Base-by-base conservation (phyloP, 64 coral and sea anemone genomes). In the Anthopleura sola region DNA sequence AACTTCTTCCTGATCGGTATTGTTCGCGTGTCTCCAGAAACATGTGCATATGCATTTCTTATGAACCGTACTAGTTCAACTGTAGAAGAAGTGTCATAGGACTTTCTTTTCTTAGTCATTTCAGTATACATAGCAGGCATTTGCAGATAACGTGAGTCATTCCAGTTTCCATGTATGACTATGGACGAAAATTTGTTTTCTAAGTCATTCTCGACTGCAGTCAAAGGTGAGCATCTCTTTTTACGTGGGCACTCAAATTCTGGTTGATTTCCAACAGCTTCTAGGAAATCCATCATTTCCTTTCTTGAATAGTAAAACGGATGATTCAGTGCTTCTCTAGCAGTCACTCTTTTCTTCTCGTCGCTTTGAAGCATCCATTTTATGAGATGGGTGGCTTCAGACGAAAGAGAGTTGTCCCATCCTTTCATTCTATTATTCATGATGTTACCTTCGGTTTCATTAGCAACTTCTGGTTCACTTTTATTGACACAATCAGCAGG, bases 41-140 rank as follows among this genome's bases (percentile, higher is more conserved):
- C 36, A 55, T 87, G 85, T 12, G 0, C 11, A 29, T 75, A 8
- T 6, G 85, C 24, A 51, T 86, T 86, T 86, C 85, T 2, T 50
- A 87, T 78, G 14, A 87, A 87, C 26, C 85, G 46, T 29, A 87
- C 85, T 0, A 87, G 71, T 6, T 87, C 69, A 34, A 87, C 85
- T 38, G 69, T n/a, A n/a, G n/a, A n/a, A n/a, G n/a, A n/a, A n/a
- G n/a, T n/a, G n/a, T n/a, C n/a, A n/a, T n/a, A n/a, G n/a, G n/a
- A n/a, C n/a, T n/a, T n/a, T n/a, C 15, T 78, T 51, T 24, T 49
- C 6, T 19, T 37, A 7, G 69, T 78, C 37, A 87, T 75, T 36
- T 51, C 48, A 21, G 69, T 44, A 32, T 87, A 87, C 8, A 87
- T 75, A 9, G 24, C 33, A 29, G 68, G 33, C 68, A 71, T 71